Evolutionary conservation across 2,888 invertebrate genomes (phyloP).

Genomic region (Drosophila fulvimacula): DNA sequence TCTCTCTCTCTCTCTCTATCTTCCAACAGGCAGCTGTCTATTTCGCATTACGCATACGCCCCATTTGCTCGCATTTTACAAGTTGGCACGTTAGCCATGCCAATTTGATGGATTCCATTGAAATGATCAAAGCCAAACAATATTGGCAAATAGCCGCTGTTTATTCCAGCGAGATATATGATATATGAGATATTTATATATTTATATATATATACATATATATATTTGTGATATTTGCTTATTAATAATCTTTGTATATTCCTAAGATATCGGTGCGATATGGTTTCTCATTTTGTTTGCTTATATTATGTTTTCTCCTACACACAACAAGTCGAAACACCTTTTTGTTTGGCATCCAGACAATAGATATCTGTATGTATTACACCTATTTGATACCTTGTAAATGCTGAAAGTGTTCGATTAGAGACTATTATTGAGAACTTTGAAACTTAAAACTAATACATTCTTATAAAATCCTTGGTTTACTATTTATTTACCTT

Average conservation of each 20-base stretch:
- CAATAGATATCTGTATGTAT: too few relatives aligned
- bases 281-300: neutral
- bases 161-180: neutral
- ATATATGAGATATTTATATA: neutral
- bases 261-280: neutral
- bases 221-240: neutral
- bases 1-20: neutral
- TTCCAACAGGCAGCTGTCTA: neutral
- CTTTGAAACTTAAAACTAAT: neutral
- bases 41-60: conserved; percentile 49
- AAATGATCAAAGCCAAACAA: conserved; percentile 37
- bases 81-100: conserved; percentile 30
- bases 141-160: neutral
- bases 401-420: neutral
- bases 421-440: too few relatives aligned
- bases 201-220: neutral
- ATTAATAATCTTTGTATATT: conserved; percentile 1
- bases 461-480: too few relatives aligned
- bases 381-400: neutral
- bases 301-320: neutral
- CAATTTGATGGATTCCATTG: conserved; percentile 37
- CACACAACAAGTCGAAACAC: neutral
- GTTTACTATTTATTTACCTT: too few relatives aligned
- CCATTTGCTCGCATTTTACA: conserved; percentile 33
- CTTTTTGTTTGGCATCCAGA: neutral